These are phyloP conservation scores for Mesocentrotus franciscanus DNA, from an alignment of 53 echinoderm and acorn worm genomes.

Conservation along the genomic window DNA sequence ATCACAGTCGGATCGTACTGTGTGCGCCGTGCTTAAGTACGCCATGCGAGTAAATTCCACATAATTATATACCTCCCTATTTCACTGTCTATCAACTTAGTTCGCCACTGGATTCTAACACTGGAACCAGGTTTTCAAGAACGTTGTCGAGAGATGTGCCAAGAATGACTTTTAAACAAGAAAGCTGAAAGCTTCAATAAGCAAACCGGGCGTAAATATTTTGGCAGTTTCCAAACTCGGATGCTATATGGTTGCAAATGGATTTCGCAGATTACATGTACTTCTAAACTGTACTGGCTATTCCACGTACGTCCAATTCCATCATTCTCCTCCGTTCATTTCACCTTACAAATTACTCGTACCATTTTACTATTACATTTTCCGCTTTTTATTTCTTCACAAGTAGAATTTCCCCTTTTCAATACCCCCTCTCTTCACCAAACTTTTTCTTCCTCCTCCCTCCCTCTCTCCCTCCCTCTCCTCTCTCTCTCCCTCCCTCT, in stretches of 20 bases:
- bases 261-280: not conserved
- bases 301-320: not conserved
- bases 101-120: not conserved
- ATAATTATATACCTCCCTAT: not conserved
- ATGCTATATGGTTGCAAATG: not conserved
- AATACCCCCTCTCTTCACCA: not conserved
- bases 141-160: not conserved
- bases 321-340: not conserved
- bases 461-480: too few species aligned
- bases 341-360: not conserved
- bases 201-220: conserved; percentile 7
- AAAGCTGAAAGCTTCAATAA: conserved; percentile 4
- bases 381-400: not conserved
- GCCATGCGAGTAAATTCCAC: too few species aligned
- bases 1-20: too few species aligned
- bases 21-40: too few species aligned
- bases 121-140: not conserved
- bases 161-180: conserved; percentile 4
- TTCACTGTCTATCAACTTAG: not conserved
- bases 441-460: not conserved
- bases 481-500: not conserved
- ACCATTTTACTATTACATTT: not conserved
- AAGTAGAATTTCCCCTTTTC: not conserved
- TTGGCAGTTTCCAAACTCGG: not conserved
- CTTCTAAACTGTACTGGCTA: not conserved